Evolutionary conservation across 2,888 invertebrate genomes (phyloP).

Genomic region (Dasypogon diadema): DNA sequence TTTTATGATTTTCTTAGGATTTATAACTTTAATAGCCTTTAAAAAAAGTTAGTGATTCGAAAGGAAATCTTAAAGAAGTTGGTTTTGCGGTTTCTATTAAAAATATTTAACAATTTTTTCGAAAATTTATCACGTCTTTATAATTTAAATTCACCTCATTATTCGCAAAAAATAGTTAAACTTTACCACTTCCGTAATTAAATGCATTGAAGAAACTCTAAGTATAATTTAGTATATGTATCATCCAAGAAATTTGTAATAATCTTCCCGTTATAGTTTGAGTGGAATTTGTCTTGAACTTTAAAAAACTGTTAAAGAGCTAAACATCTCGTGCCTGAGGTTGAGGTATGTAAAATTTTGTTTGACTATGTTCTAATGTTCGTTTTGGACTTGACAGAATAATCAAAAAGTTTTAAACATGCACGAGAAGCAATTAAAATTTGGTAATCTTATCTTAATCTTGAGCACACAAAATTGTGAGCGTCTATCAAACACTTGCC

Average conservation of each 20-base stretch:
- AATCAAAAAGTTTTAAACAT: background rate
- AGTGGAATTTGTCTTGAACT: background rate
- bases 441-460: background rate
- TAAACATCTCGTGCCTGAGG: background rate
- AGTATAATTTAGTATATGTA: too few species aligned
- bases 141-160: too few species aligned
- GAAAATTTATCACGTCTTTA: too few species aligned
- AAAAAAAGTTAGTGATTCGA: background rate
- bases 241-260: slow-evolving; percentile 1
- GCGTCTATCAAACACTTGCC: background rate
- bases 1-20: background rate
- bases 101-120: background rate
- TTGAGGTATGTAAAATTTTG: too few species aligned
- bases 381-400: slow-evolving; percentile 8
- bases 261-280: background rate
- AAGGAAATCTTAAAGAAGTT: background rate
- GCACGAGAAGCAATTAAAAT: background rate
- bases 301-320: background rate
- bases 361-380: background rate
- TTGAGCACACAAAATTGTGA: background rate
- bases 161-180: too few species aligned
- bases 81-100: background rate
- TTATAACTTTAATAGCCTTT: background rate
- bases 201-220: too few species aligned
- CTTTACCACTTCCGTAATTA: too few species aligned